These are phyloP conservation scores for Triplophysa bombifrons DNA, from an alignment of 2,797 vertebrate species.

Conservation along the genomic window DNA sequence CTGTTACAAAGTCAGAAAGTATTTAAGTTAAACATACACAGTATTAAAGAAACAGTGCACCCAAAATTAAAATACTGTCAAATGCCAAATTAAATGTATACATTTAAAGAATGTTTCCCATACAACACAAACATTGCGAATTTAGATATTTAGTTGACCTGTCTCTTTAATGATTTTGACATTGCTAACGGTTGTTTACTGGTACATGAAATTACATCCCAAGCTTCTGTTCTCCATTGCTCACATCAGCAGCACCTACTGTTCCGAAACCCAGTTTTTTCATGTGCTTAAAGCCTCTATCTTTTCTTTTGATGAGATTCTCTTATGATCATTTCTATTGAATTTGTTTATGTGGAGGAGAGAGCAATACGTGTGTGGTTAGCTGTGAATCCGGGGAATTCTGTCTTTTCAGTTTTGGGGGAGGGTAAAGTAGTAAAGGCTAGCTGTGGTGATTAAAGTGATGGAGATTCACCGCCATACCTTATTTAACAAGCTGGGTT, in stretches of 20 bases:
- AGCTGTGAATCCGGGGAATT: conserved; percentile 34
- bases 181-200: neutral
- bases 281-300: neutral
- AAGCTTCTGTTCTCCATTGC: neutral
- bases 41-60: neutral
- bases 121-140: neutral
- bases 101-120: neutral
- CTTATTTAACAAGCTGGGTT: conserved; percentile 68
- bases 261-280: neutral
- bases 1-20: neutral
- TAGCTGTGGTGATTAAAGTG: conserved; percentile 54
- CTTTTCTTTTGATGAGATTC: neutral
- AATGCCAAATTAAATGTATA: neutral
- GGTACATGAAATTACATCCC: neutral
- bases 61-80: neutral
- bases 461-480: conserved; percentile 64
- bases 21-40: neutral
- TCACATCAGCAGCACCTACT: neutral
- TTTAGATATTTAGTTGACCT: neutral
- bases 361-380: conserved; percentile 24
- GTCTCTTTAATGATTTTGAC: neutral
- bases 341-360: conserved; percentile 6
- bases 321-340: conserved; percentile 5
- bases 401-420: conserved; percentile 44
- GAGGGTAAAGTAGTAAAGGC: conserved; percentile 22